Evolutionary conservation across 2,113 vertebrate species (phyloP), one percentile per base, ranked within the genome.

Genomic region (Engraulis encrasicolus): DNA sequence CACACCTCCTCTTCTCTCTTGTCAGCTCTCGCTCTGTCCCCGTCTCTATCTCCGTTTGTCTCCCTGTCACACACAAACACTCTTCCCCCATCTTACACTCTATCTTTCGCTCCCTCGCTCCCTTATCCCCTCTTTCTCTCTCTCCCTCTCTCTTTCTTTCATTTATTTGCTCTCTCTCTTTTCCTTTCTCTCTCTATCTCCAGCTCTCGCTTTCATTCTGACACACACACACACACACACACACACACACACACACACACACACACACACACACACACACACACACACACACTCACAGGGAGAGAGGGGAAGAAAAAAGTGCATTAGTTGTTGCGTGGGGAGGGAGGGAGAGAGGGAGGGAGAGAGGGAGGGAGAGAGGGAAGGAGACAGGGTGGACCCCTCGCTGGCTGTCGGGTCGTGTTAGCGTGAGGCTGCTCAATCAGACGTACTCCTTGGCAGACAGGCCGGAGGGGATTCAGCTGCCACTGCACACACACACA

Each of bases 381-480:
- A 90, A 95, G 93, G 94, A 96, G 96, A 94, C 95, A 95, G 95
- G 93, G 93, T 94, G 95, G 92, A 95, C 93, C 96, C 90, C 95
- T 96, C 93, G 92, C 96, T 94, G 95, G 92, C 95, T 96, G 95
- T 97, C 95, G 96, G 91, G 93, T 91, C 84, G 4, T 66, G 94
- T 96, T 95, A 96, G 91, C 83, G 90, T 95, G 93, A 92, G 94
- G 94, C 87, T 93, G 91, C 94, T 96, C 96, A 96, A 95, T 97
- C 95, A 96, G 94, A 96, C 94, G 93, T 92, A 92, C 93, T 94
- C 95, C 96, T 96, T 94, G 96, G 93, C 94, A 95, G 96, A 95
- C 96, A 96, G 95, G 94, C 96, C 95, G 92, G 93, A 93, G 83
- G 96, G 96, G 95, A 96, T 97, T 96, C 94, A 91, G 94, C 95